These are phyloP conservation scores for Globia sparganii DNA, from an alignment of 2,888 invertebrate species.

Conservation along the genomic window DNA sequence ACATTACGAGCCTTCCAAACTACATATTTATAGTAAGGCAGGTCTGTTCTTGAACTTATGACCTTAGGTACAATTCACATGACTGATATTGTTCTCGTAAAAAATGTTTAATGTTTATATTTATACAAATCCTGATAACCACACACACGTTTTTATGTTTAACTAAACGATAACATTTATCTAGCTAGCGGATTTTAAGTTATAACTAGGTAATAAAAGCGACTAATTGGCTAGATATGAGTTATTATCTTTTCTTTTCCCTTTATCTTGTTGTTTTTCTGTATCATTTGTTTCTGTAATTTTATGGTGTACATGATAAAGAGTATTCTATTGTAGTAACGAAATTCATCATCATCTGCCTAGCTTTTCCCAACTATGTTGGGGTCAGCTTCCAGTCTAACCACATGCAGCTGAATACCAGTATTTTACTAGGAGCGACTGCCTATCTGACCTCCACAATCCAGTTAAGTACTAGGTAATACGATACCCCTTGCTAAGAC, in stretches of 20 bases:
- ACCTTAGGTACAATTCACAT: not conserved
- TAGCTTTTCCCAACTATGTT: no score
- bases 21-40: not conserved
- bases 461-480: no score
- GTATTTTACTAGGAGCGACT: no score
- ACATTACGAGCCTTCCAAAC: not conserved
- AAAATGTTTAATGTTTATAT: constrained; percentile 7
- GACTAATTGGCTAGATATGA: constrained; percentile 21
- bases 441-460: no score
- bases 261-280: not conserved
- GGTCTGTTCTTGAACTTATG: not conserved
- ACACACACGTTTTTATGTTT: constrained; percentile 21
- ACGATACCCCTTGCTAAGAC: no score
- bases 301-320: no score
- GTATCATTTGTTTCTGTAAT: no score
- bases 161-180: constrained; percentile 44
- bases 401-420: no score
- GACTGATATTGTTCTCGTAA: constrained; percentile 17
- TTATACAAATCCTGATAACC: constrained; percentile 26
- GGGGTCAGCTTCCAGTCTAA: no score
- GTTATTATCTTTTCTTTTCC: constrained; percentile 4
- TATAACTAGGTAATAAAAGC: constrained; percentile 24
- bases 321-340: no score
- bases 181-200: constrained; percentile 5
- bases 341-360: no score